Conservation (phyloP, 2,113 vertebrate species). For the Oncorhynchus mykiss region DNA sequence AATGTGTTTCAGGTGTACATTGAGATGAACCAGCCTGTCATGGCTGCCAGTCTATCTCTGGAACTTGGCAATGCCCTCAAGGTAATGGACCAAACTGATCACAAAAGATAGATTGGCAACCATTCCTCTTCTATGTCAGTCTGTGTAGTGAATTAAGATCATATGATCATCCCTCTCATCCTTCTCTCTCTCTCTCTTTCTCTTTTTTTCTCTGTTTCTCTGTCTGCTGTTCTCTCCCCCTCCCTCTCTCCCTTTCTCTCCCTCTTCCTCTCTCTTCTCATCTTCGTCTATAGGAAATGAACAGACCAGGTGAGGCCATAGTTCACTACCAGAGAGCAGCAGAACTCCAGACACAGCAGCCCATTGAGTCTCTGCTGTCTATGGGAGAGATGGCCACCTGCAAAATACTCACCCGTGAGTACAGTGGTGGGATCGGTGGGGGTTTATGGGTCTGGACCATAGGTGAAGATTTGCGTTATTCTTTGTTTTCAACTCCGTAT, state of each 20-base stretch:
- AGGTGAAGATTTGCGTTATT: neutral
- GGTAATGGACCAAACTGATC: slow-evolving; percentile 53
- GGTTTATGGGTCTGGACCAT: neutral
- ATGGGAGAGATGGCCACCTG: slow-evolving; percentile 86
- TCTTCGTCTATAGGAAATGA: slow-evolving; percentile 74
- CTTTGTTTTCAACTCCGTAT: neutral
- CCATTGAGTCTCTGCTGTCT: slow-evolving; percentile 81
- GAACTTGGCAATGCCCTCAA: slow-evolving; percentile 87
- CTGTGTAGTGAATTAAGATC: neutral
- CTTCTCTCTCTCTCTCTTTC: neutral
- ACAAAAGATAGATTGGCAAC: slow-evolving; percentile 1
- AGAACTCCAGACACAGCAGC: slow-evolving; percentile 80
- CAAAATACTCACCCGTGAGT: slow-evolving; percentile 85
- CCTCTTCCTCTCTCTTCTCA: neutral
- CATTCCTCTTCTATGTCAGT: neutral
- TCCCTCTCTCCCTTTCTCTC: neutral
- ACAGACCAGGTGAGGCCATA: slow-evolving; percentile 80
- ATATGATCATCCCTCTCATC: neutral
- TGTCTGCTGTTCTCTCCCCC: neutral
- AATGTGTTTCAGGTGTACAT: slow-evolving; percentile 78
- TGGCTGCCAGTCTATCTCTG: slow-evolving; percentile 86
- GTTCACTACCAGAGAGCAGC: slow-evolving; percentile 84
- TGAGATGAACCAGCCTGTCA: slow-evolving; percentile 89
- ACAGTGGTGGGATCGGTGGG: neutral
- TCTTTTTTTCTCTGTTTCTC: neutral